Evolutionary conservation across 2,113 vertebrate genomes (phyloP), one percentile per base, ranked within the genome.

Genomic region (Cyanistes caeruleus): DNA sequence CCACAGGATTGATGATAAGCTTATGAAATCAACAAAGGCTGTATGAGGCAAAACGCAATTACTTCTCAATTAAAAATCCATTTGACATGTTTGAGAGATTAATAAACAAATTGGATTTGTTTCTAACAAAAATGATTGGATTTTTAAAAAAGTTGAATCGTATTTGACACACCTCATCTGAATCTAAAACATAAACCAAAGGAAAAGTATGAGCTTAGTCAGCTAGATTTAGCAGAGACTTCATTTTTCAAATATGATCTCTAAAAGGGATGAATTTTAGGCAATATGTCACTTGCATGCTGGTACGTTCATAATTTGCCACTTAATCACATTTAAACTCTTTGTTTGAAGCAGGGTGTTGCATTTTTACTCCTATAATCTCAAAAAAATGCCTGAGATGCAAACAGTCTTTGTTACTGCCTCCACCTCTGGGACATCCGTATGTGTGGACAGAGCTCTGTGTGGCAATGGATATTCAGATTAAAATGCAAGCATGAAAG

Each of bases 51-150:
- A 96, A 97, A 97, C 93, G 83, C 78, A 96, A 96, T 98, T 98
- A 96, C 93, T 97, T 96, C 75, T 93, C 97, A 97, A 97, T 98
- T 98, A 98, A 97, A 97, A 98, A 94, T 89, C 94, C 93, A 94
- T 97, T 97, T 96, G 94, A 97, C 92, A 84, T 94, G 93, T 98
- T 90, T 97, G 88, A 95, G 93, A 96, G 91, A 98, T 97, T 98
- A 97, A 96, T 95, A 95, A 96, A 92, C 69, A 95, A 97, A 96
- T 95, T 89, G 64, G 93, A 97, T 97, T 97, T 94, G 67, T 97
- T 96, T 91, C 86, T 92, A 76, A 97, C 70, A 93, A 65, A 96
- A 97, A 93, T 62, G 51, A 96, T 94, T 64, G 90, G 28, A 80
- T 87, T 90, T 91, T n/a, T 7, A 2, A 46, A 72, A 88, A 95